Base-by-base conservation (phyloP, 1,140 invertebrate genomes). In the Pogonognathellus flavescens region DNA sequence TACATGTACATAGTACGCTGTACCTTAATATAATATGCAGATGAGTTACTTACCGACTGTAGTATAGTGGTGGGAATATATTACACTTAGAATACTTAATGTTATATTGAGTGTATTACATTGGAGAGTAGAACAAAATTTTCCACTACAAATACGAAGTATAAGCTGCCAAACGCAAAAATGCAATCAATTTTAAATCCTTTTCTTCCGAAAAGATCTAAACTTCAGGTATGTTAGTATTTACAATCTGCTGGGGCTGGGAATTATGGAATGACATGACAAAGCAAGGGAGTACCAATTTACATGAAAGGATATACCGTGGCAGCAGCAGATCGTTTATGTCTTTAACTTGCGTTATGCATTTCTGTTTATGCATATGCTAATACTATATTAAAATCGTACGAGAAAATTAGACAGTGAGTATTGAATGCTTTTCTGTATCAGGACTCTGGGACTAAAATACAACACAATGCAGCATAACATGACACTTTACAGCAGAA, bases 101-200 rank as follows among this genome's bases (percentile, higher is more conserved):
- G 31, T 41, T 41, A 41, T 41, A 41, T 41, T 41, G 31, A 41
- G 31, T 41, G 31, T 41, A 41, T 1, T 41, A 57, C 53, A 57
- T 1, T 5, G 2, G n/a, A 57, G 31, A 41, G 31, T 41, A 57
- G 2, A 57, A 57, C 53, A 57, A 57, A 57, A n/a, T 57, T 57
- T n/a, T 57, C 53, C n/a, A 13, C 9, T 57, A 3, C 53, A n/a
- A n/a, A n/a, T 13, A 14, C n/a, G 11, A 57, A 13, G 53, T 9
- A n/a, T 66, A 81, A 81, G 80, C 80, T 81, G 80, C 80, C 80
- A 81, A 81, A 81, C 53, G 50, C 80, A 81, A 81, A 81, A 81
- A 81, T 81, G 80, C 80, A 81, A 81, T 81, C 80, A 81, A 81
- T 81, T 81, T 81, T 81, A 81, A 81, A 81, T 81, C 80, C 80